Percentiles rank a stretch among this genome's conserved stretches.
phyloP scores from a whole-genome alignment of 1,140 invertebrate genomes.

The Zaprionus inermis region DNA sequence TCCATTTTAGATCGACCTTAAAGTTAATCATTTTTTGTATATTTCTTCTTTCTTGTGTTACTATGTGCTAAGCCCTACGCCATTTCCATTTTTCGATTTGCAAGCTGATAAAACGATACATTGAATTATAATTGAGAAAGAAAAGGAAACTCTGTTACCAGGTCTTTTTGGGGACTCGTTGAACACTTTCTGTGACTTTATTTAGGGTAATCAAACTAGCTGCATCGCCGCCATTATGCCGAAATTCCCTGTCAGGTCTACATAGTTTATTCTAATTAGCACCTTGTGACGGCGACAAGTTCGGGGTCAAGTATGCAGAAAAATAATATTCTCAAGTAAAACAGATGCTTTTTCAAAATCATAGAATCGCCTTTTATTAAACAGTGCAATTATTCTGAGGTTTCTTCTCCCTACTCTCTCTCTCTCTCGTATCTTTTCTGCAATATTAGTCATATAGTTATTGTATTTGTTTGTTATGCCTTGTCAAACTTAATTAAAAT shows the following conservation, averaged over 20 bases:
- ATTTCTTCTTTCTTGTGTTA: conserved; percentile 24
- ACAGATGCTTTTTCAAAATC: conserved; percentile 50
- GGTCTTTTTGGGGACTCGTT: conserved; percentile 39
- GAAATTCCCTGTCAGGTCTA: conserved; percentile 1
- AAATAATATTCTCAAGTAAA: conserved; percentile 44
- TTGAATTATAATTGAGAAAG: background rate
- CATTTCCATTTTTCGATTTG: conserved; percentile 29
- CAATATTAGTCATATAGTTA: conserved; percentile 50
- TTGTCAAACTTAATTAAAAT: conserved; percentile 74
- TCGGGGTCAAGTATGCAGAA: background rate
- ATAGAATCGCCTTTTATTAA: conserved; percentile 61
- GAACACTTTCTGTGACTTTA: conserved; percentile 77
- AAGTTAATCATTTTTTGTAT: conserved; percentile 58
- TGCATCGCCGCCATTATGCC: conserved; percentile 7
- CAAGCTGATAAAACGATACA: conserved; percentile 22
- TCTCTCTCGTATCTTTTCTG: conserved; percentile 17
- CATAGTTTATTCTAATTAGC: conserved; percentile 45
- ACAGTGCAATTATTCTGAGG: conserved; percentile 47
- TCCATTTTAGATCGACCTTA: conserved; percentile 63
- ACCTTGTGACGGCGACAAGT: conserved; percentile 50
- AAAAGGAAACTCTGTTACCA: conserved; percentile 1
- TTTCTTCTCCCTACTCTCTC: conserved; percentile 27
- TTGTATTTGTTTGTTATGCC: conserved; percentile 68
- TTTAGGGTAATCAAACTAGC: conserved; percentile 53
- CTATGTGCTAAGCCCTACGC: conserved; percentile 17